Evolutionary conservation across 2,888 invertebrate genomes (phyloP).

Genomic region (Limnephilus auricula): DNA sequence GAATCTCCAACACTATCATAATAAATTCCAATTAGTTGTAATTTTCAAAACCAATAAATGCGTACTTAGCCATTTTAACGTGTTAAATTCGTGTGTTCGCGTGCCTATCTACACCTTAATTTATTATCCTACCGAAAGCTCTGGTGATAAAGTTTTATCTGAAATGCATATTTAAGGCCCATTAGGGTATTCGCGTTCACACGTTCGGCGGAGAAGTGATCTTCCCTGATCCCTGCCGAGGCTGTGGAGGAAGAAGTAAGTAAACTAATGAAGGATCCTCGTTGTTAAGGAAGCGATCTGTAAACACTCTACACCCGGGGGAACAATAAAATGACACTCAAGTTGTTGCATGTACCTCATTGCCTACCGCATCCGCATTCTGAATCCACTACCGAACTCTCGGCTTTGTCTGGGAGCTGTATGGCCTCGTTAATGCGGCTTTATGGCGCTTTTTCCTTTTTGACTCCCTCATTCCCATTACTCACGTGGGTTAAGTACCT

Average conservation of each 20-base stretch:
- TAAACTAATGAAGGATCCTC: constrained; percentile 64
- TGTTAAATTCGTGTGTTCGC: not conserved
- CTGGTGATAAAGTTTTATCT: not conserved
- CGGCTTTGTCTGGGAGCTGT: constrained; percentile 35
- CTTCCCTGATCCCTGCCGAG: constrained; percentile 7
- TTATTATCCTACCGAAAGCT: not conserved
- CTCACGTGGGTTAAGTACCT: not conserved
- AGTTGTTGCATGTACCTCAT: constrained; percentile 15
- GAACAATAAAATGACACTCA: constrained; percentile 65
- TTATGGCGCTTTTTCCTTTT: constrained; percentile 53
- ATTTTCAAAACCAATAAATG: not conserved
- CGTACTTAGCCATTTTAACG: not conserved
- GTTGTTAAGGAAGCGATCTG: constrained; percentile 62
- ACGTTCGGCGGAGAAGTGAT: not conserved
- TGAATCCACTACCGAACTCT: constrained; percentile 1
- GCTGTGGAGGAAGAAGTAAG: not conserved
- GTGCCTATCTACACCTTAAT: not conserved
- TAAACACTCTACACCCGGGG: constrained; percentile 64
- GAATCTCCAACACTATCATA: not conserved
- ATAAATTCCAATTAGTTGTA: not conserved
- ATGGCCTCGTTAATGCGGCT: constrained; percentile 58
- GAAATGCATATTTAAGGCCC: not conserved
- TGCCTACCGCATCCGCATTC: constrained; percentile 60
- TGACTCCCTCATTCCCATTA: not conserved
- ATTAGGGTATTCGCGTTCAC: constrained; percentile 2